Evolutionary conservation across 2,797 vertebrate species (phyloP), one percentile per base, ranked within the genome.

Genomic region (Poecilia gillii): DNA sequence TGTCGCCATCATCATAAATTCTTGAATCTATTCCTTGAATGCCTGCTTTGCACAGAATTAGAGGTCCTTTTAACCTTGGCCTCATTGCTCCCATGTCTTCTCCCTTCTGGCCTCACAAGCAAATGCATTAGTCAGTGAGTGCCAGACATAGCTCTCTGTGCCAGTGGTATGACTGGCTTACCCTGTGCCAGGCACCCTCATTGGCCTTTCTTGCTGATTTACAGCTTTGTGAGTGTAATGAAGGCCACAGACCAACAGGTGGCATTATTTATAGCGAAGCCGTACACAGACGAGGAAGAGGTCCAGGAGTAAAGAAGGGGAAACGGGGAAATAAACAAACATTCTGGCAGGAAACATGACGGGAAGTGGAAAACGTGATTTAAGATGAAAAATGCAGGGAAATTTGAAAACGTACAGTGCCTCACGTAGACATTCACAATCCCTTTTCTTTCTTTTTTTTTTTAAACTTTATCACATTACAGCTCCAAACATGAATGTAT

Each of bases 231-330:
- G 73, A 85, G 82, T 91, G 91, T 86, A 93, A 91, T 92, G 89
- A 93, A 87, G 84, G 90, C 82, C 84, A 46, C 28, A 36, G 75
- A 83, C 93, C 94, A 94, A 95, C 95, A 96, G 95, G 94, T 95
- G 95, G 92, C 93, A 93, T 94, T 92, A 80, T 95, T 95, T 94
- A 95, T 93, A 91, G 88, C 47, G 86, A 84, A 76, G 78, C 75
- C 14, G 23, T 43, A 71, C 23, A 71, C 25, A 62, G 81, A 82
- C 41, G 46, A 72, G 51, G 64, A 41, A 43, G 39, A 25, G 20
- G 68, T 74, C 59, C 75, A 79, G 57, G 70, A 41, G 36, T 6
- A 23, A 83, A 81, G 57, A 73, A 57, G 76, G 74, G 47, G 41
- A 41, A 76, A 71, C 16, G n/a, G 59, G 31, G 73, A 74, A 23